These are phyloP conservation scores for Drosophila lutescens DNA, from an alignment of 2,888 invertebrate species.

Conservation along the genomic window DNA sequence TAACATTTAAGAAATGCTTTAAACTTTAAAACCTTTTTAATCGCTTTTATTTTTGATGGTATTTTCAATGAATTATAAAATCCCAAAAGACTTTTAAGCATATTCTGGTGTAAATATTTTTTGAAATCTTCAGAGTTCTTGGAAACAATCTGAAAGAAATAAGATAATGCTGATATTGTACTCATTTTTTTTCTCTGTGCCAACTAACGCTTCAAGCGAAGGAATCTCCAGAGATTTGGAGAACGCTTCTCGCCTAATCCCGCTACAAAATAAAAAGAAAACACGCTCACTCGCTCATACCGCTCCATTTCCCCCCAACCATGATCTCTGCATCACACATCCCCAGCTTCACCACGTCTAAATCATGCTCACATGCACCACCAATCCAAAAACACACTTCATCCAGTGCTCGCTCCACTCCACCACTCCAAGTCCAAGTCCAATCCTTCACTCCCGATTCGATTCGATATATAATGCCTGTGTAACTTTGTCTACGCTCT, in stretches of 20 bases:
- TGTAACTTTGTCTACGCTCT: slow-evolving; percentile 50
- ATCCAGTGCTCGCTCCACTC: slow-evolving; percentile 44
- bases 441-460: slow-evolving; percentile 39
- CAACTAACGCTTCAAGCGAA: slow-evolving; percentile 35
- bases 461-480: slow-evolving; percentile 40
- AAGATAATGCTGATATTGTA: slow-evolving; percentile 8
- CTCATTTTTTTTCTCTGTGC: slow-evolving; percentile 34
- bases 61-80: too few relatives aligned
- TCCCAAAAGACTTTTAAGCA: too few relatives aligned
- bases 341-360: slow-evolving; percentile 30
- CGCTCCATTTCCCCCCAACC: slow-evolving; percentile 71
- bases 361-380: slow-evolving; percentile 32
- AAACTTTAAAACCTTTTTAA: neutral
- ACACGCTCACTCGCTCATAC: slow-evolving; percentile 79
- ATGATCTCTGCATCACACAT: slow-evolving; percentile 62
- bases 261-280: slow-evolving; percentile 38
- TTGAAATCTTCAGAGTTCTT: neutral
- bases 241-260: slow-evolving; percentile 39
- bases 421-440: slow-evolving; percentile 25
- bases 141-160: neutral
- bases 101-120: neutral
- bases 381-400: slow-evolving; percentile 25
- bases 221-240: slow-evolving; percentile 10
- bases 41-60: neutral
- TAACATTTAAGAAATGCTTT: neutral